Base-by-base conservation (phyloP, 1,140 invertebrate genomes). In the Patella vulgata region DNA sequence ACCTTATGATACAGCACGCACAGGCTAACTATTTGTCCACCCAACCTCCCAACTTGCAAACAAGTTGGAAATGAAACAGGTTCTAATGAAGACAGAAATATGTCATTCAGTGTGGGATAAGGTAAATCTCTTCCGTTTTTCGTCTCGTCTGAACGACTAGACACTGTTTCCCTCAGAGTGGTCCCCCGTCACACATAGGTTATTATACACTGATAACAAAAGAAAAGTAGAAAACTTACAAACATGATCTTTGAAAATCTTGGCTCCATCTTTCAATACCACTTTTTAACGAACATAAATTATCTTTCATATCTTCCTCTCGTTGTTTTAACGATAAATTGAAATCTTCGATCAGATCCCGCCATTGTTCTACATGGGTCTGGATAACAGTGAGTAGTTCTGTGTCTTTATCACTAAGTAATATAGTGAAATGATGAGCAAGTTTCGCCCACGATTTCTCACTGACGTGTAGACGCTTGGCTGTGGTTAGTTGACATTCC, bases 391-490 rank as follows among this genome's bases (percentile, higher is more conserved):
- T 81, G 11, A 83, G 66, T 3, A 78, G 61, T 27, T 79, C 77
- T 1, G 82, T 83, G 68, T 85, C 83, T 36, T 74, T 73, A 54
- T 84, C 82, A 66, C 78, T 82, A 9, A 84, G 71, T 17, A 83
- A 68, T 51, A 85, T 77, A 12, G 82, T 80, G 63, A 83, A 85
- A 63, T 85, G 83, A 39, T 78, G 76, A 21, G 79, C 79, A 14
- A 84, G 64, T 65, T 83, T 81, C 1, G 71, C 73, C 83, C 83
- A 85, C 1, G 77, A 61, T 63, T 83, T 84, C 62, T 85, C 82
- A 59, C 68, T 69, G 1, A 84, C 66, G 59, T 82, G 77, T 14
- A 84, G 64, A 9, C 81, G 71, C 50, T 82, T 83, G 40, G 80
- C 79, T 4, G 82, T 83, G 30, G 67, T 77, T 27, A 85, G 60